Evolutionary conservation across 1,140 invertebrate genomes (phyloP).

Genomic region (Cydia amplana): DNA sequence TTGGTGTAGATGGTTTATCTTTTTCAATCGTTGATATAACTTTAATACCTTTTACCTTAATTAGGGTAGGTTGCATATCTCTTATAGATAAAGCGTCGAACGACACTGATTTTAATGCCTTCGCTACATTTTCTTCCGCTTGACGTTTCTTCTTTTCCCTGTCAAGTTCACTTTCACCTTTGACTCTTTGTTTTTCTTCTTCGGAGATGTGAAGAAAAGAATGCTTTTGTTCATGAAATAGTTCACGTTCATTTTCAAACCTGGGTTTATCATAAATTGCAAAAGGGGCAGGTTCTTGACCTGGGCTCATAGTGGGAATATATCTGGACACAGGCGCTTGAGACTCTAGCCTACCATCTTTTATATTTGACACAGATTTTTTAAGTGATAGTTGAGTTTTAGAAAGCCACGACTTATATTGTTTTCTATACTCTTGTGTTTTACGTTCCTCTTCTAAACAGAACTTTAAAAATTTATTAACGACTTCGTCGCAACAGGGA

Average conservation of each 20-base stretch:
- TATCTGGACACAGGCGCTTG: neutral
- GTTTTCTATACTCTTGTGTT: neutral
- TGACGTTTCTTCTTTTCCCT: neutral
- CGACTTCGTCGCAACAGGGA: neutral
- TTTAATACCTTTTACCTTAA: neutral
- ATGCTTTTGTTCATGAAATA: neutral
- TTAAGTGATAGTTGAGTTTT: neutral
- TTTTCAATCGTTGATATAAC: neutral
- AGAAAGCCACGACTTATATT: neutral
- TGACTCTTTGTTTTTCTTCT: neutral
- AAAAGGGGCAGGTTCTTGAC: neutral
- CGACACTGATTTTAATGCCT: neutral
- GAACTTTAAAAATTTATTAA: conserved; percentile 1
- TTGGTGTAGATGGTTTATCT: neutral
- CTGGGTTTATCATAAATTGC: neutral
- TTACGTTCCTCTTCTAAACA: neutral
- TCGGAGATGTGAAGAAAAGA: conserved; percentile 2
- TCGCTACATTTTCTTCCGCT: neutral
- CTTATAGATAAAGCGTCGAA: neutral
- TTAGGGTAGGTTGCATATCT: neutral
- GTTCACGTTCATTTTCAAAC: neutral
- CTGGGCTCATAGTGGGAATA: neutral
- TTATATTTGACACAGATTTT: neutral
- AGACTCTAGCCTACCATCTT: neutral
- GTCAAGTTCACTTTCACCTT: neutral